Conservation (phyloP, 2,888 invertebrate species). For the Eristalinus aeneus region DNA sequence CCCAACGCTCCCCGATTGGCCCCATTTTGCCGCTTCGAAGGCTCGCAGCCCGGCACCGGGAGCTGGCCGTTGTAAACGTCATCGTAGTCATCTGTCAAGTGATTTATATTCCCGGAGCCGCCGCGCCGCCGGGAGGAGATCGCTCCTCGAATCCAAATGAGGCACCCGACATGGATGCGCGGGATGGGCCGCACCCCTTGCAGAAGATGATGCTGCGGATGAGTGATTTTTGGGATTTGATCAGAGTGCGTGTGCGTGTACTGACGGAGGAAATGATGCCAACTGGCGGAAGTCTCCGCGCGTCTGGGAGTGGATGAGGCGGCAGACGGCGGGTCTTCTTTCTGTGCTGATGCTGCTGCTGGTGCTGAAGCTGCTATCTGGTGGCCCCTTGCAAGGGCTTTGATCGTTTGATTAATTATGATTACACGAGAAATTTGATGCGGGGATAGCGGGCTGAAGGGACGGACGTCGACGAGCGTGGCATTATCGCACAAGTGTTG, state of each 20-base stretch:
- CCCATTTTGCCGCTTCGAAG: slow-evolving; percentile 45
- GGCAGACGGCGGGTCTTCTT: neutral
- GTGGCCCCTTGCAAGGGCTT: slow-evolving; percentile 26
- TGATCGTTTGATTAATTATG: slow-evolving; percentile 67
- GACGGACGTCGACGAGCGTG: neutral
- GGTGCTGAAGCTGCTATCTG: neutral
- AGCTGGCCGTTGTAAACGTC: slow-evolving; percentile 55
- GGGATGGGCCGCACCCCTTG: neutral
- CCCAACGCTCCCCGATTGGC: slow-evolving; percentile 41
- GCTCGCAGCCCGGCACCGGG: slow-evolving; percentile 18
- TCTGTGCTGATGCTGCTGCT: neutral
- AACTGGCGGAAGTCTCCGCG: slow-evolving; percentile 62
- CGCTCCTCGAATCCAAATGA: neutral
- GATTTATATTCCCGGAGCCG: slow-evolving; percentile 42
- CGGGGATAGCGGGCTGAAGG: slow-evolving; percentile 37
- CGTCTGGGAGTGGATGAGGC: slow-evolving; percentile 26
- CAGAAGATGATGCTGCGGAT: slow-evolving; percentile 34
- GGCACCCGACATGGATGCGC: no score
- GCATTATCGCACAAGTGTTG: slow-evolving; percentile 59
- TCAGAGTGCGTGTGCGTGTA: slow-evolving; percentile 52
- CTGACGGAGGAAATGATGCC: slow-evolving; percentile 50
- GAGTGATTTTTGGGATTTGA: slow-evolving; percentile 59
- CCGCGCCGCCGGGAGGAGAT: neutral
- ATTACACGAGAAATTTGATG: slow-evolving; percentile 68
- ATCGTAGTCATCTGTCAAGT: slow-evolving; percentile 63